phyloP scores from a whole-genome alignment of 2,113 vertebrate species.

The Acrocephalus arundinaceus region DNA sequence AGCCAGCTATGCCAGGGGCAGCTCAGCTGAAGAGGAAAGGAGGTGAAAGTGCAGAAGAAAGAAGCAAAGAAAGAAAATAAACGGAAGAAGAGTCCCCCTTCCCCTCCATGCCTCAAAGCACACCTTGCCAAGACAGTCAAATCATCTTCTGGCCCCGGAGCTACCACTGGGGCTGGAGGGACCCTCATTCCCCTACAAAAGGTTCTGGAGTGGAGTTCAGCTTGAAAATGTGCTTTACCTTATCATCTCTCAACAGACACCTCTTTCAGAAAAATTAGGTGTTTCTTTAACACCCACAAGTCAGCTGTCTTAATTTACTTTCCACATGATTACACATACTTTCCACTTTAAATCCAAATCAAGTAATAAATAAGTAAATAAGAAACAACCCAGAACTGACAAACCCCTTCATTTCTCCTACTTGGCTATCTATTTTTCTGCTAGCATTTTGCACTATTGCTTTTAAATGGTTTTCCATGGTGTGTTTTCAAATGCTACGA shows the following conservation, averaged over 20 bases:
- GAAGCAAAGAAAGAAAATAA: not conserved
- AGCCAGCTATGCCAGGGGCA: not conserved
- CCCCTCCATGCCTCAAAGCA: not conserved
- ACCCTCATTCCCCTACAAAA: not conserved
- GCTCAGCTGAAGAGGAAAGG: not conserved
- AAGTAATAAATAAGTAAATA: not conserved
- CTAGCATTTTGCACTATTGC: not conserved
- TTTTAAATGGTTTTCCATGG: not conserved
- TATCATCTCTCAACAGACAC: not conserved
- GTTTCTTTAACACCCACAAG: not conserved
- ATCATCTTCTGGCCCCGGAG: rapidly evolving
- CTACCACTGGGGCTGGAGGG: not conserved
- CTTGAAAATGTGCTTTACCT: not conserved
- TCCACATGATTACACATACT: not conserved
- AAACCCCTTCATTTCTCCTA: not conserved
- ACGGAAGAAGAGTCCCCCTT: not conserved
- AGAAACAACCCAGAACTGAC: not conserved
- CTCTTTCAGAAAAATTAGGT: not conserved
- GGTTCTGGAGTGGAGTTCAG: not conserved
- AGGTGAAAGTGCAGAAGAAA: not conserved
- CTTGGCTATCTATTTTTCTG: not conserved
- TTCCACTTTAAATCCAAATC: not conserved
- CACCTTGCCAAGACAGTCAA: not conserved
- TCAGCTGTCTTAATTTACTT: conserved; percentile 24
- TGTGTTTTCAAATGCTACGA: not conserved